Evolutionary conservation across 2,888 invertebrate species (phyloP).

Genomic region (Malthinus seriepunctatus): DNA sequence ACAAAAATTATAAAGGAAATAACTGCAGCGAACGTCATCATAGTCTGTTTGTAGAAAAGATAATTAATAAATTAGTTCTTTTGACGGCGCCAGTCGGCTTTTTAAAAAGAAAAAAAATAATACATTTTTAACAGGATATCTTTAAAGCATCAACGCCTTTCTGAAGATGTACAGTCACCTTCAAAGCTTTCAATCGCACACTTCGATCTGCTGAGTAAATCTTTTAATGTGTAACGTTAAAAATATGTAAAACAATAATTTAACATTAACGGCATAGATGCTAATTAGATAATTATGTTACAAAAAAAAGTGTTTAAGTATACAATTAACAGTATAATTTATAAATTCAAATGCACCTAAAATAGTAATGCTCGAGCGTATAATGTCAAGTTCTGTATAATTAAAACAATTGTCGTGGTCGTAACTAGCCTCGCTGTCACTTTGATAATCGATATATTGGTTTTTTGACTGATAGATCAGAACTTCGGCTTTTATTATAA

Average conservation of each 20-base stretch:
- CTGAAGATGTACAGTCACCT: slow-evolving; percentile 28
- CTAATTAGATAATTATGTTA: too few species aligned
- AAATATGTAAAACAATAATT: not conserved
- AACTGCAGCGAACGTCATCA: slow-evolving; percentile 22
- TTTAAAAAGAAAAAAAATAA: slow-evolving; percentile 48
- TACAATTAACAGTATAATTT: not conserved
- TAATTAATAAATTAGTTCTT: slow-evolving; percentile 55
- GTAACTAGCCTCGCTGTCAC: too few species aligned
- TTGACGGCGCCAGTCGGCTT: slow-evolving; percentile 54
- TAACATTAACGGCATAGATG: not conserved
- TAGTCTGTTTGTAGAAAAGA: slow-evolving; percentile 36
- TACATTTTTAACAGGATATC: slow-evolving; percentile 55
- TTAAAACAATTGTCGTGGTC: too few species aligned
- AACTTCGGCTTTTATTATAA: too few species aligned
- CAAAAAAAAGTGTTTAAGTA: not conserved
- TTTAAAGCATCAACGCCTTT: slow-evolving; percentile 55
- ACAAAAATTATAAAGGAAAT: slow-evolving; percentile 24
- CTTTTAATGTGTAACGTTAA: slow-evolving; percentile 32
- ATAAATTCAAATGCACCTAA: not conserved
- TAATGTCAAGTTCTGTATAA: not conserved
- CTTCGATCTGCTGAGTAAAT: slow-evolving; percentile 22
- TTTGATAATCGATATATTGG: too few species aligned
- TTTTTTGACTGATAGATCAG: too few species aligned
- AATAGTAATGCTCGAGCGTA: not conserved
- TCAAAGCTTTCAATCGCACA: slow-evolving; percentile 21